Base-by-base conservation (phyloP, 2,888 invertebrate species). In the Amphipyra berbera region DNA sequence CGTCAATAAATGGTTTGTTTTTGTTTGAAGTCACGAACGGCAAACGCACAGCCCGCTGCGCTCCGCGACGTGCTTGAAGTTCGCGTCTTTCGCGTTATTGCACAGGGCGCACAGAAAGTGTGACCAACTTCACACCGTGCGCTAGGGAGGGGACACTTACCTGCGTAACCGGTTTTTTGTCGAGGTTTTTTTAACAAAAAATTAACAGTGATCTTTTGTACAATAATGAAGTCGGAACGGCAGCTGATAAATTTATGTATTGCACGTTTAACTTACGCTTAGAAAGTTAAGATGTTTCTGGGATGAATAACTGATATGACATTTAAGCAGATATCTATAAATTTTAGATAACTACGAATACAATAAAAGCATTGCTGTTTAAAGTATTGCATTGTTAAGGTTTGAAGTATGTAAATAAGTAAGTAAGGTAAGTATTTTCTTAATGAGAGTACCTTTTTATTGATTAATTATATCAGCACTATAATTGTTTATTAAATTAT, bases 1-100 rank as follows among this genome's bases (percentile, higher is more conserved):
- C 73, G 85, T 89, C 87, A 88, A 89, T 89, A 88, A 83, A 84
- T 76, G 70, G 74, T 82, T 88, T 90, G 90, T 90, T 94, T 90
- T 89, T 81, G 84, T 85, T 86, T 81, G 79, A 83, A 89, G 90
- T 88, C 93, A 93, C 93, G 94, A 84, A 85, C 83, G 47, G 59
- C 40, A 10, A 38, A 14, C 53, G 13, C 56, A 48, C 42, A 30
- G 15, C 37, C 58, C 61, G 59, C 56, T 66, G 64, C 72, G 60
- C 63, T 62, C 44, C n/a, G 57, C 47, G 41, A 79, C 68, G 61
- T 52, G 53, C 58, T 63, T 85, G 86, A 88, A 89, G 82, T 80
- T 80, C 72, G 76, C 70, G 45, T 46, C 73, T 68, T 53, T 73
- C 60, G 64, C 46, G 66, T 73, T 21, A 3, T 21, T 71, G 60